These are phyloP conservation scores for Apis cerana DNA, from an alignment of 1,140 invertebrate species.

Conservation along the genomic window DNA sequence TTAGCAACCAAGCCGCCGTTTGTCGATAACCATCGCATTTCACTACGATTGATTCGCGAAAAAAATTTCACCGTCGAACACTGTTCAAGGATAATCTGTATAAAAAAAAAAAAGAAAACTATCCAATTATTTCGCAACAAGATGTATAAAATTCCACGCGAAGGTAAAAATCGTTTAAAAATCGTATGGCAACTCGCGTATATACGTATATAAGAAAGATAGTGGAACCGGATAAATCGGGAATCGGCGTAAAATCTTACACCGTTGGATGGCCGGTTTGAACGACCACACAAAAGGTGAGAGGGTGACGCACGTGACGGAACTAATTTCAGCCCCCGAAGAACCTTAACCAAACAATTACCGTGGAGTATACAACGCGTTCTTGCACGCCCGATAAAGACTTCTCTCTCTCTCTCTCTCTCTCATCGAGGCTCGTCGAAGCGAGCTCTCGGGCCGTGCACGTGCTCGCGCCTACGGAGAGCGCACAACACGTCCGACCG, in stretches of 20 bases:
- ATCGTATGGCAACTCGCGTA: background rate
- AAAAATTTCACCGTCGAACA: background rate
- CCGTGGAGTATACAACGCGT: constrained; percentile 15
- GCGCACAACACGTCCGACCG: constrained; percentile 6
- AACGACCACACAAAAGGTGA: background rate
- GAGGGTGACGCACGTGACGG: constrained; percentile 2
- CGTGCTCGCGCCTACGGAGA: constrained; percentile 42
- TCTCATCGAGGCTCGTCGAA: constrained; percentile 40
- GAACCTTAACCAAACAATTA: constrained; percentile 43
- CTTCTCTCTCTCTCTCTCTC: background rate
- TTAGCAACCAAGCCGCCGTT: too few species aligned
- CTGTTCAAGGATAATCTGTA: background rate
- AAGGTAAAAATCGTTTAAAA: too few species aligned
- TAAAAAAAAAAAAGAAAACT: background rate
- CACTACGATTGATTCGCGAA: background rate
- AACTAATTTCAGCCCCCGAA: constrained; percentile 24
- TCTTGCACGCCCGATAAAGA: background rate
- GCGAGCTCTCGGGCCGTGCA: constrained; percentile 27
- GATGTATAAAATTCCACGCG: too few species aligned
- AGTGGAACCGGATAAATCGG: background rate
- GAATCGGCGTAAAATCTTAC: constrained; percentile 23
- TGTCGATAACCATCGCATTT: too few species aligned
- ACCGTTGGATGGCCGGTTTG: too few species aligned
- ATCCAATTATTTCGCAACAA: too few species aligned
- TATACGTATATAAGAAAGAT: too few species aligned